Percentiles rank a stretch among this genome's conserved stretches.
Evolutionary conservation across 2,113 vertebrate genomes (phyloP).

Genomic region (Mobula hypostoma): DNA sequence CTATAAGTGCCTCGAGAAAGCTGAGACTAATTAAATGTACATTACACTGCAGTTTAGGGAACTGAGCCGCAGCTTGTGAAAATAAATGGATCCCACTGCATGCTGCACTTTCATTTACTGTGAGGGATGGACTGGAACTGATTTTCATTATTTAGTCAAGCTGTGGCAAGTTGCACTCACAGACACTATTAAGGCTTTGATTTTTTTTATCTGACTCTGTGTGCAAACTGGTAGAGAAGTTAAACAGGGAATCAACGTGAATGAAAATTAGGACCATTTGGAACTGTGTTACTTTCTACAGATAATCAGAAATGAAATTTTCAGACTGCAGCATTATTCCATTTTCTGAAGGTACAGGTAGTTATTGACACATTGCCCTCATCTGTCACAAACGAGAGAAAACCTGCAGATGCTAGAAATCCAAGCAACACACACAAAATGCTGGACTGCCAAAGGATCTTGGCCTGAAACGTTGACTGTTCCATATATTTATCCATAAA

Average conservation of each 20-base stretch:
- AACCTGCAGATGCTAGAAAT: too few species aligned
- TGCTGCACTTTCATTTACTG: not conserved
- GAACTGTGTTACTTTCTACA: not conserved
- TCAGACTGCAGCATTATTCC: not conserved
- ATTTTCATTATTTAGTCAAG: not conserved
- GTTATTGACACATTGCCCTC: not conserved
- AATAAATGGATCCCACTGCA: not conserved
- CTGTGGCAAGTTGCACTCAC: not conserved
- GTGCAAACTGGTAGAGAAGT: not conserved
- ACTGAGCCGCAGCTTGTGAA: not conserved
- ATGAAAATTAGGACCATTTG: not conserved
- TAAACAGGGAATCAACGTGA: not conserved
- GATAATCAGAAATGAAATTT: not conserved
- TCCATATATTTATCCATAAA: too few species aligned
- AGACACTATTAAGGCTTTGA: not conserved
- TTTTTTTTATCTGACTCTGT: not conserved
- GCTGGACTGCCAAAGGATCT: too few species aligned
- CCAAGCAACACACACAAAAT: too few species aligned
- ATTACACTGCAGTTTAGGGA: not conserved
- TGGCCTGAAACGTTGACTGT: too few species aligned
- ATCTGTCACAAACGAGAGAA: not conserved
- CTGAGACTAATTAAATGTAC: constrained; percentile 16
- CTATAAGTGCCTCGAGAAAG: not conserved
- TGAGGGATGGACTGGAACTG: not conserved
- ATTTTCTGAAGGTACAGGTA: not conserved